A percentile compares a stretch with the other conserved stretches of the same genome.
phyloP scores from a whole-genome alignment of 2,888 invertebrate genomes.

The Drosophila tanythrix region DNA sequence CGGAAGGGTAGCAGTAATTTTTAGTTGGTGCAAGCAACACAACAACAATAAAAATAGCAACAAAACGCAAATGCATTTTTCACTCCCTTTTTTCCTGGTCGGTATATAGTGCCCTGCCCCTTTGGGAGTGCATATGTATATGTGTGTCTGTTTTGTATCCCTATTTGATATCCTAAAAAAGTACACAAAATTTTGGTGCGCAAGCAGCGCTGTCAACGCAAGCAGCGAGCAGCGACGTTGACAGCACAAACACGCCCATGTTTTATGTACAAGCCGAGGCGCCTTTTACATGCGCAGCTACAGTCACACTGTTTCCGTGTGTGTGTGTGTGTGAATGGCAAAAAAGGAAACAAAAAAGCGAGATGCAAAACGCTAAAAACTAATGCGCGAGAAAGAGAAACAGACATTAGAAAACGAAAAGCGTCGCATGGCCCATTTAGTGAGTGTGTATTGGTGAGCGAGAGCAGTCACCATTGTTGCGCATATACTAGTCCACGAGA shows the following conservation, averaged over 20 bases:
- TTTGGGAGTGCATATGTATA: conserved; percentile 16
- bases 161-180: conserved; percentile 82
- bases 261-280: conserved; percentile 73
- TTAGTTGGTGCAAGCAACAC: conserved; percentile 72
- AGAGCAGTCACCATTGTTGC: conserved; percentile 55
- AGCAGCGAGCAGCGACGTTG: conserved; percentile 52
- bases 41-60: conserved; percentile 38
- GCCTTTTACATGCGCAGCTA: conserved; percentile 73
- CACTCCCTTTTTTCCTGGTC: conserved; percentile 53
- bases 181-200: conserved; percentile 78
- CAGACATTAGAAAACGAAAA: conserved; percentile 83
- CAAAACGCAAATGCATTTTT: conserved; percentile 69
- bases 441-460: conserved; percentile 62
- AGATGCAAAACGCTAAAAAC: conserved; percentile 83
- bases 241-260: conserved; percentile 78
- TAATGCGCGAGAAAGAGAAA: conserved; percentile 84
- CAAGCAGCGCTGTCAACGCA: conserved; percentile 60
- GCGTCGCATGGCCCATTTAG: conserved; percentile 38
- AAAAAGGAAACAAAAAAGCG: conserved; percentile 82
- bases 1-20: conserved; percentile 49
- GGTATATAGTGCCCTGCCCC: conserved; percentile 48
- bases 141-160: conserved; percentile 61
- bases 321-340: conserved; percentile 36
- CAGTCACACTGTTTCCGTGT: background rate
- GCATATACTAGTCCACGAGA: conserved; percentile 32